Percentiles rank a stretch among this genome's conserved stretches.
phyloP scores from a whole-genome alignment of 2,797 vertebrate species.

The Melanotaenia pygmaea region DNA sequence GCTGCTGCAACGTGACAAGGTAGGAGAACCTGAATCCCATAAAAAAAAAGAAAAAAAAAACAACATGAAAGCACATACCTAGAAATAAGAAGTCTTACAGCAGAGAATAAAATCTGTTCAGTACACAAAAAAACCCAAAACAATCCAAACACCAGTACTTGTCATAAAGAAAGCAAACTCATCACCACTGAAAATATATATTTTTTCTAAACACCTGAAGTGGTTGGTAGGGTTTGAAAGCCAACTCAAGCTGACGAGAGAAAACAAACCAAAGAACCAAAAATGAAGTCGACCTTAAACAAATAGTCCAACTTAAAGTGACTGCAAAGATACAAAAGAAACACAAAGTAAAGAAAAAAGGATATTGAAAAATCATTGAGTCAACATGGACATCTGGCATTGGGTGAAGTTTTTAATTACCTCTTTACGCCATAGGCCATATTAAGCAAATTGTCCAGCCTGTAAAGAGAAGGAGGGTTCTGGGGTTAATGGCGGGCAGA shows the following conservation, averaged over 20 bases:
- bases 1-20: slow-evolving; percentile 70
- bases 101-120: slow-evolving; percentile 88
- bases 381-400: slow-evolving; percentile 99
- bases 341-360: slow-evolving; percentile 84
- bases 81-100: slow-evolving; percentile 88
- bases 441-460: slow-evolving; percentile 99
- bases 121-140: slow-evolving; percentile 90
- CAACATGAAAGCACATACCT: slow-evolving; percentile 78
- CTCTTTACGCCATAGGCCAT: slow-evolving; percentile 99
- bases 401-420: slow-evolving; percentile 99
- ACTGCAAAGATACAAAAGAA: slow-evolving; percentile 90
- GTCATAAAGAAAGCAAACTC: slow-evolving; percentile 83
- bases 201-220: slow-evolving; percentile 65
- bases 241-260: slow-evolving; percentile 72
- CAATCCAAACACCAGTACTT: slow-evolving; percentile 91
- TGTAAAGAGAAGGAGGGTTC: slow-evolving; percentile 99
- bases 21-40: slow-evolving; percentile 94
- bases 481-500: slow-evolving; percentile 99
- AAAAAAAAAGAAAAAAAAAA: slow-evolving; percentile 40
- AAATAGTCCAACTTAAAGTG: slow-evolving; percentile 89
- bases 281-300: slow-evolving; percentile 80
- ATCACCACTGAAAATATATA: slow-evolving; percentile 91
- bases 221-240: slow-evolving; percentile 72
- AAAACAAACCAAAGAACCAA: slow-evolving; percentile 78
- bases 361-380: slow-evolving; percentile 89